Base-by-base conservation (phyloP, 92 coral and sea anemone species). In the Epizoanthus fatuus region DNA sequence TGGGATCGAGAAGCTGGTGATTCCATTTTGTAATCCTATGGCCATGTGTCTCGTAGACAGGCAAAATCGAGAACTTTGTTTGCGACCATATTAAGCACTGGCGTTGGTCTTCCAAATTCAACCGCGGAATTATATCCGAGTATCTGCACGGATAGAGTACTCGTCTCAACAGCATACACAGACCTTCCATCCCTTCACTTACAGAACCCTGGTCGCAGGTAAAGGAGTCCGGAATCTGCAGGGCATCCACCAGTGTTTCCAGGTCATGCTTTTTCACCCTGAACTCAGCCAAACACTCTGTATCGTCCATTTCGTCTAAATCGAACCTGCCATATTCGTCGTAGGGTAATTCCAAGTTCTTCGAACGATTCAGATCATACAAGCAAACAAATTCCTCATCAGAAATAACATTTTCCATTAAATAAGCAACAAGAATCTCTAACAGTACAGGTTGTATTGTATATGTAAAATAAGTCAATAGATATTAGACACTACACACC, bases 91-190 rank as follows among this genome's bases (percentile, higher is more conserved):
- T 35, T 11, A 5, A 60, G 22, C 67, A 60, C 67, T 16, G 67
- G 67, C 5, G 29, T 16, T 13, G 67, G 67, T 60, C 67, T 60
- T 9, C 67, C 67, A 60, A 60, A n/a, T n/a, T n/a, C n/a, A n/a
- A 60, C 29, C 67, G n/a, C 22, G 67, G 22, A 7, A 60, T 60
- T 35, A 60, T 15, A 60, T 60, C 67, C 7, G 67, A 60, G 8
- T 60, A 60, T 35, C 67, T 60, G 67, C 67, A 60, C n/a, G 67
- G 22, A 10, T 60, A 60, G 8, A 22, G 15, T 16, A 60, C 4
- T 10, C 67, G n/a, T 13, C 19, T 16, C 29, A 60, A 35, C 5
- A 60, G 67, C 67, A 60, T 60, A 10, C 67, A 60, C n/a, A 60
- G 29, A 3, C 29, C 67, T 60, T 60, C 67, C 67, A 60, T 60